Conservation (phyloP, 30 jellyfish, hydroid and myxozoan species). For the Turritopsis dohrnii region DNA sequence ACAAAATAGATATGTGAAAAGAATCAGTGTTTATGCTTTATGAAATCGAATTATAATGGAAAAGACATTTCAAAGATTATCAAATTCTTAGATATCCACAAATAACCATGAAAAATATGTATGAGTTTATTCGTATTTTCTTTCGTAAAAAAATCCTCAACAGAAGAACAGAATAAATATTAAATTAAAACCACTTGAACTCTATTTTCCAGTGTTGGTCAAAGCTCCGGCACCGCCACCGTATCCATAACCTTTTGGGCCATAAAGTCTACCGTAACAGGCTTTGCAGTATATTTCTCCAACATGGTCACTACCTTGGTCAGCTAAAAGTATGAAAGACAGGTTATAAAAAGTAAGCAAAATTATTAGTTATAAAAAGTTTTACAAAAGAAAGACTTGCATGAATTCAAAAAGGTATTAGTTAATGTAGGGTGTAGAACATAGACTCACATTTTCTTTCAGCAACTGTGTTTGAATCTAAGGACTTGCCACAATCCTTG, state of each 20-base stretch:
- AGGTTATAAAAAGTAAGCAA: too few species aligned
- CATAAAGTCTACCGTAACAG: constrained; percentile 80
- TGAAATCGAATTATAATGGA: neutral
- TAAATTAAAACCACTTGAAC: neutral
- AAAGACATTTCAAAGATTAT: neutral
- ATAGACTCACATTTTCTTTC: constrained; percentile 36
- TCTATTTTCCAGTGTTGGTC: constrained; percentile 44
- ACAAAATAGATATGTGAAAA: neutral
- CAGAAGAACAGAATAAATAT: neutral
- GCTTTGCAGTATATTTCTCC: constrained; percentile 85
- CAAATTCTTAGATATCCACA: neutral
- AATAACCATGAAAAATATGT: neutral
- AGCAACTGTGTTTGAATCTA: constrained; percentile 78
- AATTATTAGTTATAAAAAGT: too few species aligned
- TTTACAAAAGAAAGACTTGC: too few species aligned
- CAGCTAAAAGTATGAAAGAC: neutral
- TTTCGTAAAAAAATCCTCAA: neutral
- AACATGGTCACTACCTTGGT: neutral
- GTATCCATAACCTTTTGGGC: constrained; percentile 98
- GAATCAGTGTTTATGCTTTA: neutral
- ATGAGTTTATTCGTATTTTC: neutral
- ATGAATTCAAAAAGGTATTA: too few species aligned
- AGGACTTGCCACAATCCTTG: constrained; percentile 67
- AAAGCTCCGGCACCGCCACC: constrained; percentile 99
- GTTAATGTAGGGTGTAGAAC: too few species aligned